Evolutionary conservation across 2,113 vertebrate species (phyloP).

Genomic region (Empidonax traillii): DNA sequence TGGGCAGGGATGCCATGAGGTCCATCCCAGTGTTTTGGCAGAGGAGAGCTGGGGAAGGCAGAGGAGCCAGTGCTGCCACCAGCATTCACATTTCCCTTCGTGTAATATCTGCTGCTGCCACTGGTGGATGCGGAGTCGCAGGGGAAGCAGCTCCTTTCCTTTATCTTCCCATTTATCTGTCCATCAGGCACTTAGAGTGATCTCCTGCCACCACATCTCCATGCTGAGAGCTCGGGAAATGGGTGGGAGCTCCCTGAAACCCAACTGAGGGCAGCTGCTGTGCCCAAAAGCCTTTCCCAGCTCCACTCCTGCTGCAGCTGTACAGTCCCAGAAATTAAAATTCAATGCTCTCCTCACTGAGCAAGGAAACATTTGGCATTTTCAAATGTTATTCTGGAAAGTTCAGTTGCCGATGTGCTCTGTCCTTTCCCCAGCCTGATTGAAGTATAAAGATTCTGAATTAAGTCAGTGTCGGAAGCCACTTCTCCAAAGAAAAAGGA

Average conservation of each 20-base stretch:
- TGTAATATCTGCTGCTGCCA: background rate
- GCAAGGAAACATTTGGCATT: conserved; percentile 23
- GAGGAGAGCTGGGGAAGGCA: background rate
- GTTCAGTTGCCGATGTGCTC: background rate
- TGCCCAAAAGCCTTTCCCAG: background rate
- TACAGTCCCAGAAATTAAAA: background rate
- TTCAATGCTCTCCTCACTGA: background rate
- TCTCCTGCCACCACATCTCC: background rate
- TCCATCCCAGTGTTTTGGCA: background rate
- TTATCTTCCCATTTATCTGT: background rate
- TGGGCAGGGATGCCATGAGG: fast-evolving
- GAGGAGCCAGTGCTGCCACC: background rate
- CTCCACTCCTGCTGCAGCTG: background rate
- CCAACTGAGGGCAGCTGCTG: background rate
- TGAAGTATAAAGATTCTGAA: background rate
- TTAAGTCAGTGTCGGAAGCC: background rate
- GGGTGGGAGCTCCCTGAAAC: background rate
- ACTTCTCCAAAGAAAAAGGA: background rate
- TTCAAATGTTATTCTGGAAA: conserved; percentile 38
- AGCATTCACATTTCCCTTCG: no score
- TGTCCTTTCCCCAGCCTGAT: background rate
- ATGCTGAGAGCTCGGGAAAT: background rate
- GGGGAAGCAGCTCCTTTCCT: background rate
- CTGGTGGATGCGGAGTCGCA: background rate
- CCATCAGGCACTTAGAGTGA: background rate